Conservation (phyloP, 1,140 invertebrate species). For the Drosophila novamexicana region DNA sequence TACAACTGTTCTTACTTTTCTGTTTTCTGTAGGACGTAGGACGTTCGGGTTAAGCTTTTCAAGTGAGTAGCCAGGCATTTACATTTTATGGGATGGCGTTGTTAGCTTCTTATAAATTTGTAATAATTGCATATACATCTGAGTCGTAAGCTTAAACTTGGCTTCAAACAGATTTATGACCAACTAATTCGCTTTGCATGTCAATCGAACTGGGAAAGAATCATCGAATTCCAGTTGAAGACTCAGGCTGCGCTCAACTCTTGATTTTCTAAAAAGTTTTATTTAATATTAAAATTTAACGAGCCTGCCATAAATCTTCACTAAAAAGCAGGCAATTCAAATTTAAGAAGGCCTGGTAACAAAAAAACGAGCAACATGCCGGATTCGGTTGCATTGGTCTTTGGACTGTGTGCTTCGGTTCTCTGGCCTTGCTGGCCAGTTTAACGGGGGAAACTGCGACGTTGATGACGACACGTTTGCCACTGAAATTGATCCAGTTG, state of each 20-base stretch:
- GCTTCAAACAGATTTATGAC: slow-evolving; percentile 52
- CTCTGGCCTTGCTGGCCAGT: neutral
- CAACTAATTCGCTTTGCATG: slow-evolving; percentile 78
- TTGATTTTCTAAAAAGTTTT: slow-evolving; percentile 75
- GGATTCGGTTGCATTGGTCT: slow-evolving; percentile 10
- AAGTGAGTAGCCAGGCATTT: neutral
- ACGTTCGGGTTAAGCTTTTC: neutral
- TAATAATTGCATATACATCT: slow-evolving; percentile 64
- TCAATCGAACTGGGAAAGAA: slow-evolving; percentile 51
- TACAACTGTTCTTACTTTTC: neutral
- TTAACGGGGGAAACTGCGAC: slow-evolving; percentile 17
- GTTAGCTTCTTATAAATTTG: slow-evolving; percentile 52
- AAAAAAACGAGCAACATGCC: slow-evolving; percentile 34
- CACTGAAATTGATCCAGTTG: slow-evolving; percentile 84
- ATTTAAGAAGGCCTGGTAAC: slow-evolving; percentile 56
- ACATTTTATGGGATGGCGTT: slow-evolving; percentile 43
- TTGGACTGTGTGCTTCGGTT: neutral
- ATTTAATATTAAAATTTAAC: slow-evolving; percentile 84
- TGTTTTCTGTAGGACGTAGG: neutral
- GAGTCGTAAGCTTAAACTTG: neutral
- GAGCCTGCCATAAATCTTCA: slow-evolving; percentile 82
- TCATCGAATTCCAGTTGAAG: slow-evolving; percentile 4
- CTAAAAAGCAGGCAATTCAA: slow-evolving; percentile 83
- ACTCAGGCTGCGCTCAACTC: slow-evolving; percentile 2
- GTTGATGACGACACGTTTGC: slow-evolving; percentile 69